These are phyloP conservation scores for Procambarus virginalis DNA, from an alignment of 1,140 invertebrate genomes.

Conservation along the genomic window DNA sequence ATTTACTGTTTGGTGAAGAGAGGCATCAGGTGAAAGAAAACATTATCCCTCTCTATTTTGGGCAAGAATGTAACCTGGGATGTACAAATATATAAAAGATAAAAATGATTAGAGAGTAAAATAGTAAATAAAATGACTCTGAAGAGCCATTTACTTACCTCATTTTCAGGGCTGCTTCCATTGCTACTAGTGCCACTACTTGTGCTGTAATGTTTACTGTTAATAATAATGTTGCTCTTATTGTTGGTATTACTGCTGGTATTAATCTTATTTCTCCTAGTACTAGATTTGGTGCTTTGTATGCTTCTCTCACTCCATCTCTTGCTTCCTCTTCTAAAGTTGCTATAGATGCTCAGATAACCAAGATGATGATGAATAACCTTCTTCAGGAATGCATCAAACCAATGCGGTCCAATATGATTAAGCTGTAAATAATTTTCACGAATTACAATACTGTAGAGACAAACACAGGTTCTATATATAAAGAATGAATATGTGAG, in stretches of 20 bases:
- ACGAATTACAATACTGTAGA: background rate
- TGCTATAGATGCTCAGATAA: constrained; percentile 13
- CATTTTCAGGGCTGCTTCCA: constrained; percentile 26
- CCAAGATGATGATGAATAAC: constrained; percentile 17
- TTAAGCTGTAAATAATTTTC: constrained; percentile 15
- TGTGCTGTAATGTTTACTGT: background rate
- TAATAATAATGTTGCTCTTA: background rate
- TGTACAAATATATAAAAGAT: too few species aligned
- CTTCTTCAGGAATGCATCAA: constrained; percentile 19
- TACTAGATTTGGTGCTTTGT: background rate
- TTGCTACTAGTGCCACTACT: background rate
- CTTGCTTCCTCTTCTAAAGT: constrained; percentile 11
- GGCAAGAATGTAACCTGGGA: too few species aligned
- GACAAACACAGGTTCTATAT: background rate
- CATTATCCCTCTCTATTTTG: too few species aligned
- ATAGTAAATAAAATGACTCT: too few species aligned
- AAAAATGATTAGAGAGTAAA: too few species aligned
- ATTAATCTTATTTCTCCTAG: background rate
- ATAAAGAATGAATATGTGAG: background rate
- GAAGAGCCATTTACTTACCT: background rate
- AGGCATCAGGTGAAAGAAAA: too few species aligned
- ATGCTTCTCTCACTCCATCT: constrained; percentile 14
- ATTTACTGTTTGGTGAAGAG: too few species aligned
- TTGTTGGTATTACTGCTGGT: background rate
- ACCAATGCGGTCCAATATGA: constrained; percentile 32